Evolutionary conservation across 2,888 invertebrate genomes (phyloP).

Genomic region (Agonopterix alstromeriana): DNA sequence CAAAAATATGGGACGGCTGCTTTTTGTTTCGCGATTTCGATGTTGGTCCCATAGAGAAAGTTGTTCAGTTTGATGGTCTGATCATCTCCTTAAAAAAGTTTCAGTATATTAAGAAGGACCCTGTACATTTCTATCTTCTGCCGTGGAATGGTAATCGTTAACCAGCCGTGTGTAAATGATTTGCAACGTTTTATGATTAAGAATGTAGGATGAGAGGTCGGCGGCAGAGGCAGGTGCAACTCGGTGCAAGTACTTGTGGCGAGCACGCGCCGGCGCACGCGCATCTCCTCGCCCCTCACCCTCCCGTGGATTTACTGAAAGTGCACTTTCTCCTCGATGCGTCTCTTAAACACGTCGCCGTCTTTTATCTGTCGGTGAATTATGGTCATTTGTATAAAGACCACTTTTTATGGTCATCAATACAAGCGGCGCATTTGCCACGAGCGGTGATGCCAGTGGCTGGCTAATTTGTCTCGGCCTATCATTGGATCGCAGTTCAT

Average conservation of each 20-base stretch:
- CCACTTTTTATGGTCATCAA: neutral
- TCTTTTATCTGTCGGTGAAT: conserved; percentile 23
- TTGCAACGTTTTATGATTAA: no score
- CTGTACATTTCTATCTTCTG: no score
- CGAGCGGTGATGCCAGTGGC: conserved; percentile 5
- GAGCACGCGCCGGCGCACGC: conserved; percentile 12
- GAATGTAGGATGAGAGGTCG: neutral
- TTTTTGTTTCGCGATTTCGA: no score
- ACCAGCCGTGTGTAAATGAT: no score
- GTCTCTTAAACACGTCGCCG: conserved; percentile 21
- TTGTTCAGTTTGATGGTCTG: no score
- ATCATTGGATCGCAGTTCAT: no score
- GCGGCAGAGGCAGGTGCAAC: conserved; percentile 10
- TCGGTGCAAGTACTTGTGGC: conserved; percentile 22
- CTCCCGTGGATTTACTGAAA: conserved; percentile 21
- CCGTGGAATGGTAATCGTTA: no score
- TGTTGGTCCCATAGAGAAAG: no score
- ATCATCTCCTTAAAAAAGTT: no score
- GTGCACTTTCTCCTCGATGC: conserved; percentile 18
- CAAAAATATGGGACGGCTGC: no score
- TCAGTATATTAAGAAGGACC: no score
- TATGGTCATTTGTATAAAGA: conserved; percentile 14
- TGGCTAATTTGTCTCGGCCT: no score
- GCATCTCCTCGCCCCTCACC: conserved; percentile 14
- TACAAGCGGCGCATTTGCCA: conserved; percentile 17